Evolutionary conservation across 2,888 invertebrate genomes (phyloP).

Genomic region (Oscheius myriophilus): DNA sequence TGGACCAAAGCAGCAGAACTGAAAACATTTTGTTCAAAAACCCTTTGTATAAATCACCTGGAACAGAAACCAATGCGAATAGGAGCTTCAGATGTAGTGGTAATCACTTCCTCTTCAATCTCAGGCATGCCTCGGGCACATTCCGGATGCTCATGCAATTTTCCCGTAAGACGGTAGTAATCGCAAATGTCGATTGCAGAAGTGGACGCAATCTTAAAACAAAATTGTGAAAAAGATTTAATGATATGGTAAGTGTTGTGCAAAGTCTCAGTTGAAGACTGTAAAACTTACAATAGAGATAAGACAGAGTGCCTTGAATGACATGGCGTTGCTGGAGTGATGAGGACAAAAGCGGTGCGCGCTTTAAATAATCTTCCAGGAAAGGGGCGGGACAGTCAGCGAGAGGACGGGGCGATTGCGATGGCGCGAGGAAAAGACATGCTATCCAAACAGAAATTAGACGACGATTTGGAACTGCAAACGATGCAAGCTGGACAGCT

Average conservation of each 20-base stretch:
- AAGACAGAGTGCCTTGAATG: conserved; percentile 17
- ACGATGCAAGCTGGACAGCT: conserved; percentile 23
- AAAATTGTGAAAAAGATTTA: not conserved
- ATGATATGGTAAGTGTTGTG: not conserved
- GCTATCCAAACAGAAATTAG: conserved; percentile 30
- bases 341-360: conserved; percentile 23
- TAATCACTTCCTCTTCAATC: conserved; percentile 4
- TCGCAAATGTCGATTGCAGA: conserved; percentile 57
- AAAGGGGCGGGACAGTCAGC: conserved; percentile 25
- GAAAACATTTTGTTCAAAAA: conserved; percentile 11
- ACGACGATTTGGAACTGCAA: conserved; percentile 22
- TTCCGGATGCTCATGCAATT: conserved; percentile 64
- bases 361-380: conserved; percentile 31
- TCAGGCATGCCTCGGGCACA: conserved; percentile 48
- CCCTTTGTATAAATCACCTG: conserved; percentile 30
- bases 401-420: conserved; percentile 23
- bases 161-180: conserved; percentile 58
- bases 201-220: conserved; percentile 27
- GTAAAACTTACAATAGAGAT: conserved; percentile 21
- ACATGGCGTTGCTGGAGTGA: conserved; percentile 20
- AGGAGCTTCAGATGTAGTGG: conserved; percentile 38
- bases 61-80: conserved; percentile 52
- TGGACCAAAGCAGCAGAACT: conserved; percentile 63
- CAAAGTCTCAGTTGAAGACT: no score
- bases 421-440: conserved; percentile 28